A percentile compares a stretch with the other conserved stretches of the same genome.
These are phyloP conservation scores for Callopanchax toddi DNA, from an alignment of 2,113 vertebrate species.

Conservation along the genomic window DNA sequence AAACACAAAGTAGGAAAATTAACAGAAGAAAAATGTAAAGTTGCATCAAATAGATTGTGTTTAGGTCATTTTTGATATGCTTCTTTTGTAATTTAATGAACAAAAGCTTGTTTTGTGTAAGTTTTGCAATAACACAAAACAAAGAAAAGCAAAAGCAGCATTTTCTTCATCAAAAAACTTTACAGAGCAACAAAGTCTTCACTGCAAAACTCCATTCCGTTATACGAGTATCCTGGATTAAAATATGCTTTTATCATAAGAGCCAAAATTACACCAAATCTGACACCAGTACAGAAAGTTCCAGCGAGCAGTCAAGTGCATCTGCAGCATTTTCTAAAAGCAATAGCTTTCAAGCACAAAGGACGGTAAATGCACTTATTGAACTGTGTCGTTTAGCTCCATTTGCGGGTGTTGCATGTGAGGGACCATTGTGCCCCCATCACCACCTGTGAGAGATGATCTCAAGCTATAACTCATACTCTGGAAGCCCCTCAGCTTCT, in stretches of 20 bases:
- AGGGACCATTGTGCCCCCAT: constrained; percentile 72
- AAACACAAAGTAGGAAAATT: not conserved
- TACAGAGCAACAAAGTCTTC: not conserved
- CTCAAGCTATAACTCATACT: constrained; percentile 75
- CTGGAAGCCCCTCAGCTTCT: constrained; percentile 72
- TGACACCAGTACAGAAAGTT: constrained; percentile 36
- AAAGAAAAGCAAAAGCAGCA: not conserved
- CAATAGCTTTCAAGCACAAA: constrained; percentile 63
- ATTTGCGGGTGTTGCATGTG: constrained; percentile 63
- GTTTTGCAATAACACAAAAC: not conserved
- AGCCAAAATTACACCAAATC: constrained; percentile 33
- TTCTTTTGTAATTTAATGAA: too few relatives aligned
- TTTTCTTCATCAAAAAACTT: not conserved
- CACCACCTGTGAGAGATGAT: constrained; percentile 76
- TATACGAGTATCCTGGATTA: constrained; percentile 4
- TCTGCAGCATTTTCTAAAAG: constrained; percentile 60
- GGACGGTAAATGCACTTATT: constrained; percentile 70
- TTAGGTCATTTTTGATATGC: too few relatives aligned
- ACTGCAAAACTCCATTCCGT: not conserved
- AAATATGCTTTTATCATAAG: constrained; percentile 17
- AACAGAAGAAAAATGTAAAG: too few relatives aligned
- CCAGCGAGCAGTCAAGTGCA: constrained; percentile 32
- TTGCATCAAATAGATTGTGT: too few relatives aligned
- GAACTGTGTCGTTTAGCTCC: constrained; percentile 64
- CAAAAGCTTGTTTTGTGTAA: too few relatives aligned